Base-by-base conservation (phyloP, 2,113 vertebrate species). In the Muscicapa adusta region DNA sequence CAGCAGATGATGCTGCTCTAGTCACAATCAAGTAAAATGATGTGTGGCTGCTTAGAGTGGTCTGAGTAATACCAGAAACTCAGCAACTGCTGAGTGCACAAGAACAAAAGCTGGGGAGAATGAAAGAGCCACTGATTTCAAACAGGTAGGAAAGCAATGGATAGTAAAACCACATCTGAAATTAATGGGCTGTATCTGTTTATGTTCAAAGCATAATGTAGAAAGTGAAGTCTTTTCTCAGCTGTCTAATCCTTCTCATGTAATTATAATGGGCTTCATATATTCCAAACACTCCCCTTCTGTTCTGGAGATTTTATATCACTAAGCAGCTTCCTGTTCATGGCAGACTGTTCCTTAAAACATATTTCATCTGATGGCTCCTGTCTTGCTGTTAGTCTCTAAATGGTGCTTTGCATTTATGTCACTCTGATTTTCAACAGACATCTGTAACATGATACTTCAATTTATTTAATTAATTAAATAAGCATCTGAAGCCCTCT, bases 391-490 rank as follows among this genome's bases (percentile, higher is more conserved):
- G 11, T 54, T 66, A 62, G 85, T 43, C 53, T 91, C 76, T 40
- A 66, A 79, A 81, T 4, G 24, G 43, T 61, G 63, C 77, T 89
- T 68, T 76, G 36, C 51, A 54, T 81, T 88, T 79, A 51, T 29
- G 60, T 71, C 74, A 53, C 42, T 63, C 56, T 78, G 40, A 83
- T 83, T 93, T 88, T 67, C 67, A 70, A 80, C 20, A 78, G 89
- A 89, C 10, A 1, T 56, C n/a, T 54, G 80, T 73, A 89, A 88
- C 36, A 45, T 1, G 66, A 71, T 34, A 29, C 61, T 78, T 66
- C 58, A 36, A 61, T 78, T 81, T 65, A 82, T 48, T 81, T 88
- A 54, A 72, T 94, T 90, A 82, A 95, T 90, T 78, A 67, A 91
- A 77, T 50, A 62, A 92, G 77, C 74, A 75, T 40, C 84, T 48